Percentiles rank a stretch among this genome's conserved stretches.
phyloP scores from a whole-genome alignment of 2,113 vertebrate genomes.

The Burhinus oedicnemus region DNA sequence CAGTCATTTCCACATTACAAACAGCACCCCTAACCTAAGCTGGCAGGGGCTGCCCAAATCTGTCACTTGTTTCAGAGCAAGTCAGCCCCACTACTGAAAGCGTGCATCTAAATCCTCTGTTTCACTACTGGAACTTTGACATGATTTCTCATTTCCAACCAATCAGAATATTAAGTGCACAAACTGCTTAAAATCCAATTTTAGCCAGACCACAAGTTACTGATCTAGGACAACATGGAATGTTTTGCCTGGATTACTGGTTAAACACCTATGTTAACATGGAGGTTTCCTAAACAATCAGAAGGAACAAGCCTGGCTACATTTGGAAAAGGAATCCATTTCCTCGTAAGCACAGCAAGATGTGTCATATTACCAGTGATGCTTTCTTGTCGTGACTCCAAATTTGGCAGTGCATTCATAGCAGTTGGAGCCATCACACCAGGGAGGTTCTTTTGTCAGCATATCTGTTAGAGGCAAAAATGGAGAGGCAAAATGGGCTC shows the following conservation, averaged over 20 bases:
- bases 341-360: neutral
- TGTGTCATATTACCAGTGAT: slow-evolving; percentile 87
- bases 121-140: neutral
- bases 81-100: neutral
- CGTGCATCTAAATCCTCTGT: neutral
- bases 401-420: slow-evolving; percentile 96
- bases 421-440: slow-evolving; percentile 98
- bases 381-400: slow-evolving; percentile 95
- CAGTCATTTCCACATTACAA: neutral
- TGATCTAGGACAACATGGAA: neutral
- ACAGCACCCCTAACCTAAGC: neutral
- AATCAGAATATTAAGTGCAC: neutral
- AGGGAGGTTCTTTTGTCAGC: slow-evolving; percentile 97
- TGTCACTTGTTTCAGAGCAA: neutral
- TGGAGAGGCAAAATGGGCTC: neutral
- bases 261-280: neutral
- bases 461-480: slow-evolving; percentile 83
- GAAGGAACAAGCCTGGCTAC: neutral
- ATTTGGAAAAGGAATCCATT: neutral
- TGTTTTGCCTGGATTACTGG: neutral
- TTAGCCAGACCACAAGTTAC: neutral
- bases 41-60: neutral
- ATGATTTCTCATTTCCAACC: neutral
- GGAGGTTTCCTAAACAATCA: neutral
- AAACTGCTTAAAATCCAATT: neutral